Conservation (phyloP, 1,140 invertebrate species). For the Nixonia krombeini region DNA sequence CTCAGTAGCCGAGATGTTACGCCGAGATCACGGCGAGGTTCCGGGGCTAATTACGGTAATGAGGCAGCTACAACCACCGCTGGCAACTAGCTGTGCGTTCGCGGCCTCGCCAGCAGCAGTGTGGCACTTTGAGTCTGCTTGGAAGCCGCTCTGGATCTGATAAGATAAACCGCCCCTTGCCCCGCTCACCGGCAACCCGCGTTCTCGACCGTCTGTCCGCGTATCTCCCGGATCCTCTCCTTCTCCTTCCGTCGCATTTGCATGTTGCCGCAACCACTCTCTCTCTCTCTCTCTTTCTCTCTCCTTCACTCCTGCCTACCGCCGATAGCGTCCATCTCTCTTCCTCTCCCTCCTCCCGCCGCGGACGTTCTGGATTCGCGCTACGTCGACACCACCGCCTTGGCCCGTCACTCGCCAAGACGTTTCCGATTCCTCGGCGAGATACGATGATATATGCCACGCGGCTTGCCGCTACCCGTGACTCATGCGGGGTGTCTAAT, state of each 20-base stretch:
- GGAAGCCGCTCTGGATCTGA: slow-evolving; percentile 47
- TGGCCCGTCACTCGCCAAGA: slow-evolving; percentile 40
- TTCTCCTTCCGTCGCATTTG: slow-evolving; percentile 18
- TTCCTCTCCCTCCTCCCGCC: slow-evolving; percentile 22
- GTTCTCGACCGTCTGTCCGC: slow-evolving; percentile 26
- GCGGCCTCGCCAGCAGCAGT: slow-evolving; percentile 27
- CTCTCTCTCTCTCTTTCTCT: slow-evolving; percentile 29
- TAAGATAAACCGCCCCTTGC: slow-evolving; percentile 38
- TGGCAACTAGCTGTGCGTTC: slow-evolving; percentile 28
- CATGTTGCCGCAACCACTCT: not conserved
- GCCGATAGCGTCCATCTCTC: slow-evolving; percentile 10
- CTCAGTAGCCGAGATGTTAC: slow-evolving; percentile 36
- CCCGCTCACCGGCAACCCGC: not conserved
- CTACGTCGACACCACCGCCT: slow-evolving; percentile 28
- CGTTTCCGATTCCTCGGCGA: slow-evolving; percentile 38
- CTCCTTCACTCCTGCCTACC: not conserved
- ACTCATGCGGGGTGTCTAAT: slow-evolving; percentile 41
- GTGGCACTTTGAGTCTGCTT: slow-evolving; percentile 42
- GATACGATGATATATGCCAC: slow-evolving; percentile 50
- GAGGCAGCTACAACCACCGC: slow-evolving; percentile 44
- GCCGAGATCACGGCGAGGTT: slow-evolving; percentile 36
- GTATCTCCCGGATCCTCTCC: slow-evolving; percentile 33
- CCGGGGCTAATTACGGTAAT: slow-evolving; percentile 48
- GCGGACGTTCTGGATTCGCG: slow-evolving; percentile 19
- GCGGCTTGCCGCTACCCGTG: slow-evolving; percentile 39